Evolutionary conservation across 2,888 invertebrate genomes (phyloP).

Genomic region (Encarsia formosa): DNA sequence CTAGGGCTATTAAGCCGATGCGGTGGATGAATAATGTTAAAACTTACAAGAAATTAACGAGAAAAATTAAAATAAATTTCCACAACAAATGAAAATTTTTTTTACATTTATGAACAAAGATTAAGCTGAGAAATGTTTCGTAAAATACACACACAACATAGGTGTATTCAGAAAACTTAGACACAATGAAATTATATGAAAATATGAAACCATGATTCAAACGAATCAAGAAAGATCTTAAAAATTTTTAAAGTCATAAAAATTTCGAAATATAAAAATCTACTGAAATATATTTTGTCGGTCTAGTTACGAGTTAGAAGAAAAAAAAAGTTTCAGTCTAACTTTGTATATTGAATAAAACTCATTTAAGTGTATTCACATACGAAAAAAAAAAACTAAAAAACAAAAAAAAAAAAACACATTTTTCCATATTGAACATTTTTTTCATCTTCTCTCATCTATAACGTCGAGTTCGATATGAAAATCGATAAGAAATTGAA

Average conservation of each 20-base stretch:
- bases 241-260: no score
- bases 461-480: constrained; percentile 24
- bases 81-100: constrained; percentile 36
- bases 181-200: not conserved
- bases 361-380: no score
- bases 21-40: constrained; percentile 37
- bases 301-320: no score
- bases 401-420: constrained; percentile 18
- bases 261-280: no score
- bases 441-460: constrained; percentile 30
- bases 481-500: constrained; percentile 13
- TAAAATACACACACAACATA: no score
- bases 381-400: no score
- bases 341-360: no score
- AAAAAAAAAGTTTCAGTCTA: no score
- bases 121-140: constrained; percentile 41
- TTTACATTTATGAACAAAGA: constrained; percentile 46
- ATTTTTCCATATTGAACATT: constrained; percentile 30
- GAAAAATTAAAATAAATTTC: constrained; percentile 23
- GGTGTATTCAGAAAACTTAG: not conserved
- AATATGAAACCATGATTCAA: not conserved
- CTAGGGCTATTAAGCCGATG: constrained; percentile 42
- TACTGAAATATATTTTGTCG: no score
- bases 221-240: not conserved
- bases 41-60: constrained; percentile 33